phyloP scores from a whole-genome alignment of 2,888 invertebrate genomes.

The Lomographa bimaculata region DNA sequence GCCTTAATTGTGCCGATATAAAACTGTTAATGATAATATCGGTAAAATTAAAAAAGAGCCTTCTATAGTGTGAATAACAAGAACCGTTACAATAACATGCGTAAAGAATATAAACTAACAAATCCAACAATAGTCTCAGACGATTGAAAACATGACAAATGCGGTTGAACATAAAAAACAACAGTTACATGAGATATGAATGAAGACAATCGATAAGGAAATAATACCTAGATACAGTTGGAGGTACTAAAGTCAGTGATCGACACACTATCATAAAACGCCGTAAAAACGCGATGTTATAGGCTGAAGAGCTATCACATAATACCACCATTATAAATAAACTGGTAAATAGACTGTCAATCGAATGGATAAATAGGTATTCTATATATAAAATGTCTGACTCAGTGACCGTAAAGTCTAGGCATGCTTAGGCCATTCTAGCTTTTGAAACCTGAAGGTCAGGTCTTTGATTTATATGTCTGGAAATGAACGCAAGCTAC shows the following conservation, averaged over 20 bases:
- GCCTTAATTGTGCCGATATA: too few relatives aligned
- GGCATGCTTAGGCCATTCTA: not conserved
- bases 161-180: conserved; percentile 6
- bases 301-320: conserved; percentile 36
- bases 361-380: conserved; percentile 19
- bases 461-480: conserved; percentile 3
- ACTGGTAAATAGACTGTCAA: conserved; percentile 23
- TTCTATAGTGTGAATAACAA: conserved; percentile 3
- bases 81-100: conserved; percentile 8
- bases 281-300: conserved; percentile 37
- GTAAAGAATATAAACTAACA: conserved; percentile 8
- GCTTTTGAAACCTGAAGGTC: conserved; percentile 13
- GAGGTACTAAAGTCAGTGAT: conserved; percentile 27
- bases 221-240: conserved; percentile 19
- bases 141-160: conserved; percentile 1
- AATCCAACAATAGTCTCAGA: conserved; percentile 6
- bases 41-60: conserved; percentile 6
- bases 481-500: not conserved
- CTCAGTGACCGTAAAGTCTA: conserved; percentile 15
- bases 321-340: conserved; percentile 37
- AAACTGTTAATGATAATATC: conserved; percentile 5
- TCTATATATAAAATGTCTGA: conserved; percentile 13
- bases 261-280: conserved; percentile 29
- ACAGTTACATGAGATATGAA: conserved; percentile 15
- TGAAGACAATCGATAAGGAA: conserved; percentile 21